Conservation (phyloP, 2,888 invertebrate species). For the Platynereis dumerilii region DNA sequence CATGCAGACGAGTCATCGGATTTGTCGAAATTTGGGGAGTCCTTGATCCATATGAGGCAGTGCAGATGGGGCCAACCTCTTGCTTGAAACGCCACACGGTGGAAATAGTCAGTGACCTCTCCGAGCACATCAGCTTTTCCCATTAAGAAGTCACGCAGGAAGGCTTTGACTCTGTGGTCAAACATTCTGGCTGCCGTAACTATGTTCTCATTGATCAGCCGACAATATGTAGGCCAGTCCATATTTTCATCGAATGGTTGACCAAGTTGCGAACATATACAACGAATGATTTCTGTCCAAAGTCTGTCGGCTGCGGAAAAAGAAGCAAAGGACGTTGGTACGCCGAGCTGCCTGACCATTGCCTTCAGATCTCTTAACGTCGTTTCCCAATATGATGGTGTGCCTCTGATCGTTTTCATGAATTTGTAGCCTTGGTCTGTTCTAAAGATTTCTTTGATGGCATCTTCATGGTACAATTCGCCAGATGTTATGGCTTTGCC, state of each 20-base stretch:
- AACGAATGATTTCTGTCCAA: too few species aligned
- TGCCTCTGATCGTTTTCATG: too few species aligned
- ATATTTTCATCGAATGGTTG: too few species aligned
- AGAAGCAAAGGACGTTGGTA: too few species aligned
- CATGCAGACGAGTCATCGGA: too few species aligned
- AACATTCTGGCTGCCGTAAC: conserved; percentile 37
- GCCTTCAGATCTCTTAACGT: too few species aligned
- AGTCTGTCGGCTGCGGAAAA: too few species aligned
- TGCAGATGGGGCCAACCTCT: conserved; percentile 14
- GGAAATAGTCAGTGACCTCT: conserved; percentile 8
- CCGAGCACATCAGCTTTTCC: neutral
- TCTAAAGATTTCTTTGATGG: conserved; percentile 16
- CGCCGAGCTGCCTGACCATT: too few species aligned
- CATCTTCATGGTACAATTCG: too few species aligned
- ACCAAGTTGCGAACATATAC: too few species aligned
- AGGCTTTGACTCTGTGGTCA: conserved; percentile 15
- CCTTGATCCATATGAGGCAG: conserved; percentile 9
- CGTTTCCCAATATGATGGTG: too few species aligned
- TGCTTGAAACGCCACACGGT: conserved; percentile 10
- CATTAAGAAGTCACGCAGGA: neutral
- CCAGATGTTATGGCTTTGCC: too few species aligned
- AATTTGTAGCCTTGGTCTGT: conserved; percentile 27
- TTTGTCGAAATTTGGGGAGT: neutral
- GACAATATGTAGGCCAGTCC: conserved; percentile 30
- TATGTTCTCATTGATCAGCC: conserved; percentile 33